Base-by-base conservation (phyloP, 2,888 invertebrate genomes). In the Melieria omissa region DNA sequence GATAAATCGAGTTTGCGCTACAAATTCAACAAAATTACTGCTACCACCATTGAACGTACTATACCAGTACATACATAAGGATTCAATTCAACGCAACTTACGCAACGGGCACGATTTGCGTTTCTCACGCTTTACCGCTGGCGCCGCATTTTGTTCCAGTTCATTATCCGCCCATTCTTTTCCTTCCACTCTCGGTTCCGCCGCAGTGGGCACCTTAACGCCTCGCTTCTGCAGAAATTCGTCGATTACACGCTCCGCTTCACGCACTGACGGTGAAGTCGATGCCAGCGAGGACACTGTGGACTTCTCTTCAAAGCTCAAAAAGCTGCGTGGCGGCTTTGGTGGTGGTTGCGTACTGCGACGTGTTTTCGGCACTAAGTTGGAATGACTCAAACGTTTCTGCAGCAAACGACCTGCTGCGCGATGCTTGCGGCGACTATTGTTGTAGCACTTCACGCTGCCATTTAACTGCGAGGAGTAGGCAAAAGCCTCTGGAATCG, bases 321-420 rank as follows among this genome's bases (percentile, higher is more conserved):
- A 67, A 66, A 81, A 80, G 65, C 78, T 82, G 5, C 87, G 80
- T n/a, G 86, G 87, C 4, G 87, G 87, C 65, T 87, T 87, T 0
- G 84, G 85, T 10, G 78, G 79, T 55, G 76, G 75, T 7, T 76
- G 70, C 4, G 77, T 75, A 4, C 73, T 63, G 29, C 81, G 78
- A n/a, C 78, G 80, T 0, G 81, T 76, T 55, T 82, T 85, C 12
- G 80, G 82, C n/a, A 76, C 79, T 0, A 79, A 72, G 52, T 77
- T 75, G 5, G 78, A 72, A 9, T 77, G 72, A 4, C 83, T 82
- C 10, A 86, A 76, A 4, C 86, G 83, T 65, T 85, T 86, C 46
- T 84, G 79, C 7, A 86, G 67, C 47, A 86, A 74, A 5, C 81
- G 81, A 0, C 86, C 85, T 0, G 83, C 82, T 14, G 77, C 78